Conservation (phyloP, 2,888 invertebrate genomes). For the Nephrocerus scutellatus region DNA sequence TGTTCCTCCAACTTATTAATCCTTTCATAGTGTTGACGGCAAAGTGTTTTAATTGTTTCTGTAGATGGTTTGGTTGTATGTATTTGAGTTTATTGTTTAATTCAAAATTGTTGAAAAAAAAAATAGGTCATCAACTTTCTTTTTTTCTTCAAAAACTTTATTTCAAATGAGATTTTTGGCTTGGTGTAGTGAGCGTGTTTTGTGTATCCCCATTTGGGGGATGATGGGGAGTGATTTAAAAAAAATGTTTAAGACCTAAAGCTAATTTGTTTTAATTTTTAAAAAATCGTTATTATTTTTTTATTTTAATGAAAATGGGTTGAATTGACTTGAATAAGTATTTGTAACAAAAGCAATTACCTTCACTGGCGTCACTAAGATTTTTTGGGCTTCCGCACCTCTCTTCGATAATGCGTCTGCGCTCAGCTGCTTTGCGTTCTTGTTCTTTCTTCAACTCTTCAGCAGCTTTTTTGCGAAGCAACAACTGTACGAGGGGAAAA, state of each 20-base stretch:
- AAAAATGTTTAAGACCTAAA: background rate
- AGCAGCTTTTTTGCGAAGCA: slow-evolving; percentile 99
- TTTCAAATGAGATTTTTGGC: background rate
- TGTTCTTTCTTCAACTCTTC: slow-evolving; percentile 99
- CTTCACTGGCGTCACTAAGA: slow-evolving; percentile 89
- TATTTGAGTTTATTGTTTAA: background rate
- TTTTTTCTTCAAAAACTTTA: slow-evolving; percentile 1
- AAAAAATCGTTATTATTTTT: no score
- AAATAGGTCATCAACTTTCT: background rate
- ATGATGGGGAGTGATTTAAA: background rate
- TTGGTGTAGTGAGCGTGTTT: no score
- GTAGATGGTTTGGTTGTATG: slow-evolving; percentile 39
- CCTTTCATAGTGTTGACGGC: slow-evolving; percentile 82
- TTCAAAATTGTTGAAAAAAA: background rate
- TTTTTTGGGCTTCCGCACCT: slow-evolving; percentile 89
- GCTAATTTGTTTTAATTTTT: no score
- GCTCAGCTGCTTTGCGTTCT: slow-evolving; percentile 96
- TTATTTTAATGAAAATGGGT: no score
- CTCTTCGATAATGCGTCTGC: slow-evolving; percentile 94
- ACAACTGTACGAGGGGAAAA: slow-evolving; percentile 59
- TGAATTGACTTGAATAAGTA: no score
- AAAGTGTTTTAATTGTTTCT: slow-evolving; percentile 70
- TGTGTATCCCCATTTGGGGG: no score
- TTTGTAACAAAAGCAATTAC: slow-evolving; percentile 61
- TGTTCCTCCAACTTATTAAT: slow-evolving; percentile 82